These are phyloP conservation scores for Danionella cerebrum DNA, from an alignment of 2,113 vertebrate genomes.

Conservation along the genomic window DNA sequence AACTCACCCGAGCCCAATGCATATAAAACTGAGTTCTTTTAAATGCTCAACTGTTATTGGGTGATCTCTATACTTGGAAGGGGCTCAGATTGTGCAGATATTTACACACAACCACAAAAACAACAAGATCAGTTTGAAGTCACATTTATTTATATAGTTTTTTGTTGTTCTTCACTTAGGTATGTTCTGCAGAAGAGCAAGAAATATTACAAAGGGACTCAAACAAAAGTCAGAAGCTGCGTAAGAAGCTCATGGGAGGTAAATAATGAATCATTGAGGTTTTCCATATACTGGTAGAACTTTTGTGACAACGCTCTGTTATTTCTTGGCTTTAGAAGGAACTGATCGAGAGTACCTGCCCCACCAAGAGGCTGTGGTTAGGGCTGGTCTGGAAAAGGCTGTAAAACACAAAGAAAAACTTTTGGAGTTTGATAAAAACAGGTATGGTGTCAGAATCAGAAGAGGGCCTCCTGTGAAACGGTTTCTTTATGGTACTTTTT, in stretches of 20 bases:
- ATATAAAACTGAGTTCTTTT: too few species aligned
- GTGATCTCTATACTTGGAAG: too few species aligned
- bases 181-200: constrained; percentile 90
- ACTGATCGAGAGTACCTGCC: constrained; percentile 71
- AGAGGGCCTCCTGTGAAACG: too few species aligned
- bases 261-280: constrained; percentile 25
- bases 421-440: constrained; percentile 88
- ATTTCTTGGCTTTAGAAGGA: constrained; percentile 45
- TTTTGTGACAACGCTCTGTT: background rate
- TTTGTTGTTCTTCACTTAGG: constrained; percentile 55
- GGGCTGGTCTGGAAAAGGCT: constrained; percentile 83
- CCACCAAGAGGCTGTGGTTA: constrained; percentile 72
- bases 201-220: constrained; percentile 90
- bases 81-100: too few species aligned
- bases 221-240: constrained; percentile 94
- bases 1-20: too few species aligned
- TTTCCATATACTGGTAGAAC: background rate
- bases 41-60: too few species aligned
- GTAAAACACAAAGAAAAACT: constrained; percentile 92
- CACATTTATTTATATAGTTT: too few species aligned
- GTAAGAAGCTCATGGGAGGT: constrained; percentile 94
- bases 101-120: too few species aligned
- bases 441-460: constrained; percentile 69
- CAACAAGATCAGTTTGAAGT: too few species aligned
- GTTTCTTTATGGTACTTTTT: too few species aligned